Evolutionary conservation across 2,113 vertebrate genomes (phyloP).

Genomic region (Shinisaurus crocodilurus): DNA sequence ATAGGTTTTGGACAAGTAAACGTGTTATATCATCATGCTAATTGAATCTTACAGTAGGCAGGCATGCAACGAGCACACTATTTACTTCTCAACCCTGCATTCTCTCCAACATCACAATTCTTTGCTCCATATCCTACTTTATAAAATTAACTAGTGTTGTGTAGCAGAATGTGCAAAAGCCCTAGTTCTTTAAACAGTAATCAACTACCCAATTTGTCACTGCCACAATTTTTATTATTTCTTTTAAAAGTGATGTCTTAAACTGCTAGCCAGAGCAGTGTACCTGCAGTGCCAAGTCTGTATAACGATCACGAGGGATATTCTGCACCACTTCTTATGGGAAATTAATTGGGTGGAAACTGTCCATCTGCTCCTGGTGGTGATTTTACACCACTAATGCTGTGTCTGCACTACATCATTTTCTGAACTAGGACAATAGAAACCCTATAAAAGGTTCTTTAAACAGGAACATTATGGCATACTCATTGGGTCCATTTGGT

Average conservation of each 20-base stretch:
- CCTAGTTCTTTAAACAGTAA: neutral
- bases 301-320: neutral
- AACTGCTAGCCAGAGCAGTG: neutral
- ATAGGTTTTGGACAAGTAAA: conserved; percentile 30
- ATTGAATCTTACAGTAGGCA: neutral
- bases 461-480: neutral
- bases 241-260: conserved; percentile 23
- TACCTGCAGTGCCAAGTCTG: neutral
- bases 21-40: neutral
- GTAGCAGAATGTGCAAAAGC: neutral
- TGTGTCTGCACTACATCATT: neutral
- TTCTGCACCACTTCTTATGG: neutral
- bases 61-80: neutral
- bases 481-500: neutral
- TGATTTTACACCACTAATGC: neutral
- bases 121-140: conserved; percentile 10
- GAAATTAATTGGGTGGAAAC: rapidly evolving
- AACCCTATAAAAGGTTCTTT: neutral
- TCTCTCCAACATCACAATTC: conserved; percentile 23
- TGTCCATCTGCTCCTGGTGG: neutral
- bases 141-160: neutral
- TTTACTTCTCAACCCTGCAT: neutral
- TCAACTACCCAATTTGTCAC: rapidly evolving
- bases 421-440: neutral
- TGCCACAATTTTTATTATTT: neutral